Evolutionary conservation across 2,888 invertebrate species (phyloP).

Genomic region (Ephialtes manifestator): DNA sequence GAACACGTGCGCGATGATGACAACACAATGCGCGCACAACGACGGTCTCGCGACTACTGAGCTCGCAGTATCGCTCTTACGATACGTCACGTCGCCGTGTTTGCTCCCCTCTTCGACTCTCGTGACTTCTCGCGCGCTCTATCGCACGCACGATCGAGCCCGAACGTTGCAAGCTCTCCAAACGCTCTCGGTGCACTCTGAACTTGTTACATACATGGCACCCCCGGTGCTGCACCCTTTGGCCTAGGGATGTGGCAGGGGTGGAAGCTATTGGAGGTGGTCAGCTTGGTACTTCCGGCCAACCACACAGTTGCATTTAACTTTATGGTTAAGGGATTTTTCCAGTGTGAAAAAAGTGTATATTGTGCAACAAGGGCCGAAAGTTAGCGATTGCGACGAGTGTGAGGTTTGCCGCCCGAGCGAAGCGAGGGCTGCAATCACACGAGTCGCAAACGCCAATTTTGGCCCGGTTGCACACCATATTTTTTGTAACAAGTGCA

Average conservation of each 20-base stretch:
- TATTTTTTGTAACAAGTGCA: too few species aligned
- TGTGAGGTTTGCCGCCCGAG: too few species aligned
- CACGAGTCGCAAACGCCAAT: too few species aligned
- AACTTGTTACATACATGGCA: conserved; percentile 5
- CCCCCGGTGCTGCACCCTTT: conserved; percentile 10
- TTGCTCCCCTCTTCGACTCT: conserved; percentile 16
- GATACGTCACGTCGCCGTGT: conserved; percentile 57
- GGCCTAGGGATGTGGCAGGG: conserved; percentile 1
- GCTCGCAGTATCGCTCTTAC: conserved; percentile 54
- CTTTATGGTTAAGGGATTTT: background rate
- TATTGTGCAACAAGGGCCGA: too few species aligned
- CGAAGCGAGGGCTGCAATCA: too few species aligned
- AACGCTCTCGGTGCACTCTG: conserved; percentile 33
- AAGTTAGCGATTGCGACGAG: too few species aligned
- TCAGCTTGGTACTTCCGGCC: conserved; percentile 4
- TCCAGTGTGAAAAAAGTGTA: too few species aligned
- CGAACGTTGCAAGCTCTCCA: conserved; percentile 9
- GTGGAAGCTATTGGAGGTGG: background rate
- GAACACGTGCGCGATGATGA: conserved; percentile 62
- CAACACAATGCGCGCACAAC: conserved; percentile 79
- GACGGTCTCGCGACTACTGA: conserved; percentile 81
- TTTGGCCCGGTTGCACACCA: too few species aligned
- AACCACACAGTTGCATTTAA: background rate
- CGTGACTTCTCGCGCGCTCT: conserved; percentile 22
- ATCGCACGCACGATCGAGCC: conserved; percentile 33